Conservation (phyloP, 2,888 invertebrate species). For the Caenorhabditis imperialis region DNA sequence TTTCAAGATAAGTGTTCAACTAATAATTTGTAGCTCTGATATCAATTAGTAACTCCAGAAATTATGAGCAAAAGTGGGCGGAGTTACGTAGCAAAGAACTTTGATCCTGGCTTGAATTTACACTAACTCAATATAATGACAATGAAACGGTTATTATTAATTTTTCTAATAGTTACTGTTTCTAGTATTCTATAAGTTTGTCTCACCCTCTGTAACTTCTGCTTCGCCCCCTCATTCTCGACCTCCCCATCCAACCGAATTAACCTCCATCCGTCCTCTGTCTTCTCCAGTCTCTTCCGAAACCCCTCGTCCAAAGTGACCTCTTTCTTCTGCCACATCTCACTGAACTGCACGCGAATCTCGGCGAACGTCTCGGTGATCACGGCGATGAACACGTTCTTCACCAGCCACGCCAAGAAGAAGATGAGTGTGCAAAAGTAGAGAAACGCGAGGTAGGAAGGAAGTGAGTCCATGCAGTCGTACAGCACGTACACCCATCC, state of each 20-base stretch:
- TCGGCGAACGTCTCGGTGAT: constrained; percentile 86
- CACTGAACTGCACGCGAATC: constrained; percentile 95
- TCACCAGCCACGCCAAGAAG: constrained; percentile 98
- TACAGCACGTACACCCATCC: constrained; percentile 99
- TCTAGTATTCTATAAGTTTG: too few species aligned
- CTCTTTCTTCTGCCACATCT: constrained; percentile 88
- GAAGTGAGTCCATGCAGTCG: constrained; percentile 80
- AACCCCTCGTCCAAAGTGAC: constrained; percentile 74
- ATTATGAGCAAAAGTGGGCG: too few species aligned
- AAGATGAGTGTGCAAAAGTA: constrained; percentile 99
- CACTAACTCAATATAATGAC: too few species aligned
- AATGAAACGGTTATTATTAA: too few species aligned
- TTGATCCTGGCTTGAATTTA: too few species aligned
- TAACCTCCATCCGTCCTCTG: constrained; percentile 94
- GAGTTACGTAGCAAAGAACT: too few species aligned
- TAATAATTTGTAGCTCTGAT: too few species aligned
- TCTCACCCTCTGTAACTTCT: constrained; percentile 59
- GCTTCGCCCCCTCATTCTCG: constrained; percentile 57
- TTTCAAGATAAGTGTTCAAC: too few species aligned
- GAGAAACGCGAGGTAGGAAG: constrained; percentile 86
- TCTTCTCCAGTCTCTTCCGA: constrained; percentile 83
- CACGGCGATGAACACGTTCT: constrained; percentile 99
- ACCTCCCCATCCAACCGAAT: constrained; percentile 88
- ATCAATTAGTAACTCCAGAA: too few species aligned
- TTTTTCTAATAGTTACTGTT: too few species aligned